Percentiles rank a stretch among this genome's conserved stretches.
These are phyloP conservation scores for Psephotus haematonotus DNA, from an alignment of 2,113 vertebrate species.

Conservation along the genomic window DNA sequence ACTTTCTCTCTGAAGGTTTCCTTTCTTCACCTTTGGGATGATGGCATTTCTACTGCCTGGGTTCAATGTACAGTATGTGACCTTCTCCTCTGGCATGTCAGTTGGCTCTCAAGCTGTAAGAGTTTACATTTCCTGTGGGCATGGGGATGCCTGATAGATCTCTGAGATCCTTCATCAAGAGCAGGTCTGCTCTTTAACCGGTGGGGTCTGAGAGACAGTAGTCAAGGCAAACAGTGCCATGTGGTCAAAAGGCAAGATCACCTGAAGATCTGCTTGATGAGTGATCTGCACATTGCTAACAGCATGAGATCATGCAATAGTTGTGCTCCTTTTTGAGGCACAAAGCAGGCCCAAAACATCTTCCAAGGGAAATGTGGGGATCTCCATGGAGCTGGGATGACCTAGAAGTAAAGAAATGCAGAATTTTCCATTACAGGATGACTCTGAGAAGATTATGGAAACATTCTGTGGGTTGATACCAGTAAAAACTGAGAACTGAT, in stretches of 20 bases:
- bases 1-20: not conserved
- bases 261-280: not conserved
- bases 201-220: not conserved
- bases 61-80: constrained; percentile 29
- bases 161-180: not conserved
- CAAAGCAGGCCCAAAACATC: not conserved
- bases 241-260: not conserved
- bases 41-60: not conserved
- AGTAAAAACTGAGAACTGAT: not conserved
- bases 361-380: not conserved
- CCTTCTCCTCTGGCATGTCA: constrained; percentile 16
- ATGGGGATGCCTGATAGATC: not conserved
- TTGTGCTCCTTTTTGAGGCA: not conserved
- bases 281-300: not conserved
- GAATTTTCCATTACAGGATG: not conserved
- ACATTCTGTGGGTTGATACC: not conserved
- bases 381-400: not conserved
- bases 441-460: not conserved
- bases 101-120: not conserved
- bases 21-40: not conserved
- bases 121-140: constrained; percentile 20
- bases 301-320: not conserved
- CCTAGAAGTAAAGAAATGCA: not conserved
- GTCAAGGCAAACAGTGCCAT: not conserved
- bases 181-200: constrained; percentile 14